phyloP scores from a whole-genome alignment of 2,113 vertebrate species.

The Bombycilla garrulus region DNA sequence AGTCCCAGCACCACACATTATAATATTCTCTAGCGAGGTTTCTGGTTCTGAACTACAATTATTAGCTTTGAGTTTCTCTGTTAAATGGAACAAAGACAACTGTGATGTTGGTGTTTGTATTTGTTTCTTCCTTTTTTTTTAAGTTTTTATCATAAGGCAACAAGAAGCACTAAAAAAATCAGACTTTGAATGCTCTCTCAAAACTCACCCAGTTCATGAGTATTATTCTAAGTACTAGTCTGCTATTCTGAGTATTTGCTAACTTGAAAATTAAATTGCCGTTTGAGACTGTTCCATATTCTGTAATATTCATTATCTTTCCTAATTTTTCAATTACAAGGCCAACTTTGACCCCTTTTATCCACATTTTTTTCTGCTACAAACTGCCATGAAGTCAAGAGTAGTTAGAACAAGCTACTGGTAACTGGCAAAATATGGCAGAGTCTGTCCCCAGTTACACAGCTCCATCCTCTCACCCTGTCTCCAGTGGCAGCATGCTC shows the following conservation, averaged over 20 bases:
- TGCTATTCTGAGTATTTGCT: not conserved
- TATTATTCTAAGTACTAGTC: not conserved
- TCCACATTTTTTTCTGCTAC: not conserved
- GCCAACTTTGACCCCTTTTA: not conserved
- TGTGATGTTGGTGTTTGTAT: not conserved
- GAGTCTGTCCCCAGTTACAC: not conserved
- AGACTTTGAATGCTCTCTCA: conserved; percentile 30
- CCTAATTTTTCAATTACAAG: not conserved
- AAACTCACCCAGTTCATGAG: conserved; percentile 9
- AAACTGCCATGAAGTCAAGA: not conserved
- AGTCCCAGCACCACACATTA: not conserved
- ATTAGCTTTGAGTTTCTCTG: not conserved
- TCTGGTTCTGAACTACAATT: not conserved
- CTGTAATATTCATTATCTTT: not conserved
- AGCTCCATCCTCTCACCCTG: not conserved
- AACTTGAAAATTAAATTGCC: not conserved
- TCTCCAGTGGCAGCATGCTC: not conserved
- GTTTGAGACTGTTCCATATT: not conserved
- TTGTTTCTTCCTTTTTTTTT: not conserved
- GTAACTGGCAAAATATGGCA: not conserved
- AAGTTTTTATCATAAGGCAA: not conserved
- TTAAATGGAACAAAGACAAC: not conserved
- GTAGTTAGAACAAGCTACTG: not conserved
- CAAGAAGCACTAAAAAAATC: conserved; percentile 40
- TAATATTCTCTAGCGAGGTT: not conserved